Conservation (phyloP, 2,113 vertebrate species). For the Struthidea cinerea region DNA sequence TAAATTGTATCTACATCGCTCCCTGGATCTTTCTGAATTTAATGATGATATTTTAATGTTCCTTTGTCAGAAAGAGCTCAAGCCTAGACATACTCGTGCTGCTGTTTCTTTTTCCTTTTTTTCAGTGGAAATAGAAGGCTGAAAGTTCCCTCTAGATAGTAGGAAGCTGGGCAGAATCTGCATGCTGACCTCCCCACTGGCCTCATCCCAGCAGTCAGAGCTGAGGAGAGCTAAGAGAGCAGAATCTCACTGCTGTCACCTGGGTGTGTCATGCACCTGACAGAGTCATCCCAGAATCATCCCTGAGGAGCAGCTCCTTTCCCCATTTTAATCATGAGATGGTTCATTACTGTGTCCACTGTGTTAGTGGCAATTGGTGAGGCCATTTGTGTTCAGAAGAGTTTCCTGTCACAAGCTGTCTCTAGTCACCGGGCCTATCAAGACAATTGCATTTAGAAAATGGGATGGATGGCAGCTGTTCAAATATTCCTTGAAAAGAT, state of each 20-base stretch:
- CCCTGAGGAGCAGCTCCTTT: background rate
- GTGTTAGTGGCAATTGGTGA: background rate
- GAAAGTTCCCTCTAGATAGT: background rate
- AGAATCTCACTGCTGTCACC: background rate
- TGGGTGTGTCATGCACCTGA: background rate
- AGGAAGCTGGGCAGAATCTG: background rate
- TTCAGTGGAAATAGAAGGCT: background rate
- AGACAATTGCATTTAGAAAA: background rate
- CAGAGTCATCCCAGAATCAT: background rate
- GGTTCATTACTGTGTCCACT: background rate
- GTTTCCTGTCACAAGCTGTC: background rate
- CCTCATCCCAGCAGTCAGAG: background rate
- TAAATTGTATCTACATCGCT: background rate
- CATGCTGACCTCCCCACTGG: rapidly evolving
- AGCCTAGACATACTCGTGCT: background rate
- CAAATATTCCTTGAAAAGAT: conserved; percentile 11
- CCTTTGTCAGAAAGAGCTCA: background rate
- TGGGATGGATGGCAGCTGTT: background rate
- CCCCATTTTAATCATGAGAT: background rate
- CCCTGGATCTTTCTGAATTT: background rate
- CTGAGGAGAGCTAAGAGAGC: background rate
- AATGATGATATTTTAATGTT: background rate
- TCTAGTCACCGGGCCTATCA: background rate
- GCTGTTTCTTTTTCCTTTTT: background rate
- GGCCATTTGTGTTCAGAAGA: background rate